These are phyloP conservation scores for Vidua chalybeata DNA, from an alignment of 2,113 vertebrate species.

Conservation along the genomic window DNA sequence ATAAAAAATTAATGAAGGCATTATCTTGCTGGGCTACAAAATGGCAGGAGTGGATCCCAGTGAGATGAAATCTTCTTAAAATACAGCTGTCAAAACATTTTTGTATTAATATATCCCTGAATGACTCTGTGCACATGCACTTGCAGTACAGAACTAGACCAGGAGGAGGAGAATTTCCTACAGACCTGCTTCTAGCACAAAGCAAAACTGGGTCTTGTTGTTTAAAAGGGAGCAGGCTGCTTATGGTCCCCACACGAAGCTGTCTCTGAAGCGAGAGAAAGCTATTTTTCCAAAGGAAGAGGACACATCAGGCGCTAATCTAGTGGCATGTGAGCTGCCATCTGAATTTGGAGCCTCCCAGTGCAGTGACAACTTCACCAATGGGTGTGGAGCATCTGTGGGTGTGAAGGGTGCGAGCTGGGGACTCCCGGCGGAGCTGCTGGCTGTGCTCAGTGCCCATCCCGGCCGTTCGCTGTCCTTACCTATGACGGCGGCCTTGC, in stretches of 20 bases:
- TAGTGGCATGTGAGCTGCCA: background rate
- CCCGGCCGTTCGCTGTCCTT: background rate
- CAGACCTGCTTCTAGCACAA: background rate
- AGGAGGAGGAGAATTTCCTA: background rate
- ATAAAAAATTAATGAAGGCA: slow-evolving; percentile 73
- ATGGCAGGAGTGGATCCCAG: slow-evolving; percentile 56
- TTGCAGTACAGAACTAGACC: background rate
- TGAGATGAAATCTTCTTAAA: slow-evolving; percentile 69
- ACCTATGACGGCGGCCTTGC: slow-evolving; percentile 86
- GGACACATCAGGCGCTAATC: background rate
- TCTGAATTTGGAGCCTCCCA: background rate
- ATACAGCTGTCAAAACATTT: slow-evolving; percentile 66
- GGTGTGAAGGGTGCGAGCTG: background rate
- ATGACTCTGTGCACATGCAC: background rate
- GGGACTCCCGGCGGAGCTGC: accelerated
- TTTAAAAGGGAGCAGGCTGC: background rate
- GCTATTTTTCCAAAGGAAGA: background rate
- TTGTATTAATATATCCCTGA: slow-evolving; percentile 21
- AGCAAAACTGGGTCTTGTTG: background rate
- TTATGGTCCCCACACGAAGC: background rate
- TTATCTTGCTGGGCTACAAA: slow-evolving; percentile 67
- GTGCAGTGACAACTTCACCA: accelerated
- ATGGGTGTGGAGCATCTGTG: accelerated
- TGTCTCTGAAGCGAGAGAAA: background rate
- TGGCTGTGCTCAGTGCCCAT: accelerated